Percentiles rank a stretch among this genome's conserved stretches.
Conservation (phyloP, 2,888 invertebrate genomes). For the Hypomecis punctinalis region DNA sequence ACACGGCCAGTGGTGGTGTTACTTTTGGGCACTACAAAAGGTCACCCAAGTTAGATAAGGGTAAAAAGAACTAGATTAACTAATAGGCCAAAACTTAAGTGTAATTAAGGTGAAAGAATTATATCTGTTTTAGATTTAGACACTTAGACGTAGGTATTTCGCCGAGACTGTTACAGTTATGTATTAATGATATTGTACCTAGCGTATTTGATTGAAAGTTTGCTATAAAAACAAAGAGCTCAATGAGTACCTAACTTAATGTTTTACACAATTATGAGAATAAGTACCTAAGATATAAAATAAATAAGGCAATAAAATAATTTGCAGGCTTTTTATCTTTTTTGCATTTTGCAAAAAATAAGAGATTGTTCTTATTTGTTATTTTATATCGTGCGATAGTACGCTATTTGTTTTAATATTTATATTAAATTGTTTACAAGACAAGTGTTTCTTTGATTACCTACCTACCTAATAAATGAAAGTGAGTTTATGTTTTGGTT, state of each 20-base stretch:
- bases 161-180: slow-evolving; percentile 28
- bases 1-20: slow-evolving; percentile 74
- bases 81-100: slow-evolving; percentile 26
- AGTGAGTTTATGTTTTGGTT: not conserved
- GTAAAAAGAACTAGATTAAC: slow-evolving; percentile 47
- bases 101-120: slow-evolving; percentile 17
- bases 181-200: slow-evolving; percentile 9
- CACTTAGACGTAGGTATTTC: slow-evolving; percentile 6
- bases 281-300: not conserved
- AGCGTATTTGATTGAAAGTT: slow-evolving; percentile 8
- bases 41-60: slow-evolving; percentile 66
- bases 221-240: slow-evolving; percentile 14
- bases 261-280: slow-evolving; percentile 3
- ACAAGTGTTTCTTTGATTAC: not conserved
- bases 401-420: not conserved
- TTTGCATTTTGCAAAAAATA: not conserved
- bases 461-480: not conserved
- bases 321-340: not conserved
- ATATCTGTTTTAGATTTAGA: slow-evolving; percentile 9
- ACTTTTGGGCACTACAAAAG: slow-evolving; percentile 78
- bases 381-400: not conserved
- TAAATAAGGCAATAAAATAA: not conserved
- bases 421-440: slow-evolving; percentile 15
- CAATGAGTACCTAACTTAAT: slow-evolving; percentile 1
- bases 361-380: not conserved